Evolutionary conservation across 1,140 invertebrate genomes (phyloP), one percentile per base, ranked within the genome.

Genomic region (Nilaparvata lugens): DNA sequence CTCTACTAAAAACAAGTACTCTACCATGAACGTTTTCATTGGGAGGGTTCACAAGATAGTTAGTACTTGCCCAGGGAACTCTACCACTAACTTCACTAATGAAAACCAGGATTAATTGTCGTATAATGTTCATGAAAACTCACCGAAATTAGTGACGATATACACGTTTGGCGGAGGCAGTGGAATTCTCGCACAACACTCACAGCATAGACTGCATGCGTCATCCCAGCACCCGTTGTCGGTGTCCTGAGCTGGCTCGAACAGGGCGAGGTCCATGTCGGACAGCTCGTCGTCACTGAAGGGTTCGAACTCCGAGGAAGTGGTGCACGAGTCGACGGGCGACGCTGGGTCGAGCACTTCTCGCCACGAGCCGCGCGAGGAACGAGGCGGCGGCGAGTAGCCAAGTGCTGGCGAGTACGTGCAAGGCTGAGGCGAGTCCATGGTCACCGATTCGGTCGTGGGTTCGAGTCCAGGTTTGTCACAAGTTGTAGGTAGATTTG

Each of bases 221-320:
- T 18, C 54, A 13, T 56, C 16, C 24, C 31, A 35, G 5, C 24
- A 19, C 2, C 28, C 23, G 58, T 52, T 73, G 74, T 64, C 66
- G 70, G 56, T 58, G 74, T 60, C 7, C 73, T 64, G 52, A 5
- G 21, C 78, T 16, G 83, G 83, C 69, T 85, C 83, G 72, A 85
- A 85, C 48, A 85, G 73, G 25, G 82, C 76, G 65, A 84, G 75
- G 73, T 85, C 83, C 67, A 85, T 74, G 64, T 82, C 82, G 62
- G 83, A 82, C 79, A 85, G 81, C 57, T 73, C 68, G 63, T 77
- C 79, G 61, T 79, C 78, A 11, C 76, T 78, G 64, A 80, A 80
- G 7, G 78, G 78, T 63, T 80, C 78, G 64, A 79, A 80, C 63
- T 80, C 78, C 64, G 71, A 72, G 58, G 73, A 74, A 62, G 76